Conservation (phyloP, 2,113 vertebrate species). For the Myrmecobius fasciatus region DNA sequence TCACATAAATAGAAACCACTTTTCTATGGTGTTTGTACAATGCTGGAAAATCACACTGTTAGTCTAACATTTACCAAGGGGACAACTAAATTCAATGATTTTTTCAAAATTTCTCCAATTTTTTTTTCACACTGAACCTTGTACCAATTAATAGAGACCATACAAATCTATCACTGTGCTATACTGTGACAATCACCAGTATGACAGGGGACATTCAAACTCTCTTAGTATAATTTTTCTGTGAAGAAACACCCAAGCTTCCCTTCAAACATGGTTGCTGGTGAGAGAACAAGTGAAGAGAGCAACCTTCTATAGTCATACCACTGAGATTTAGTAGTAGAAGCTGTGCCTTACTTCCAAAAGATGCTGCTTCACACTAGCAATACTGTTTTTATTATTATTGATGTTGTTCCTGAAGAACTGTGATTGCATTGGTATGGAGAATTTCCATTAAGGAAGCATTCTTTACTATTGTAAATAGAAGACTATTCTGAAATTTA, state of each 20-base stretch:
- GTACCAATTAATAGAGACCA: neutral
- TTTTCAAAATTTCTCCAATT: neutral
- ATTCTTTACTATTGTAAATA: neutral
- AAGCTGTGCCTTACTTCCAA: neutral
- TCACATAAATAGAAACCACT: neutral
- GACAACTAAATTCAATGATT: neutral
- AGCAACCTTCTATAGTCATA: no score
- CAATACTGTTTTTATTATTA: neutral
- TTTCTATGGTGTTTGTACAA: neutral
- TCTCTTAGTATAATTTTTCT: neutral
- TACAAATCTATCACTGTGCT: neutral
- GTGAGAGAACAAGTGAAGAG: no score
- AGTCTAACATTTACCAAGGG: neutral
- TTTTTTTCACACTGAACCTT: neutral
- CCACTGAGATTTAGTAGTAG: no score
- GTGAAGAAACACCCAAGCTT: neutral
- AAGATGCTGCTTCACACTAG: neutral
- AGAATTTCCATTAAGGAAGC: neutral
- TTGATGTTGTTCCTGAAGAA: neutral
- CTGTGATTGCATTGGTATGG: neutral
- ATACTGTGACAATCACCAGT: neutral
- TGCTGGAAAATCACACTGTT: neutral
- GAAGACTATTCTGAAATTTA: neutral
- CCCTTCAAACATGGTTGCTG: neutral
- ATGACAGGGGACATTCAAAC: neutral